Evolutionary conservation across 2,797 vertebrate species (phyloP).

Genomic region (Pseudocheirus occidentalis): DNA sequence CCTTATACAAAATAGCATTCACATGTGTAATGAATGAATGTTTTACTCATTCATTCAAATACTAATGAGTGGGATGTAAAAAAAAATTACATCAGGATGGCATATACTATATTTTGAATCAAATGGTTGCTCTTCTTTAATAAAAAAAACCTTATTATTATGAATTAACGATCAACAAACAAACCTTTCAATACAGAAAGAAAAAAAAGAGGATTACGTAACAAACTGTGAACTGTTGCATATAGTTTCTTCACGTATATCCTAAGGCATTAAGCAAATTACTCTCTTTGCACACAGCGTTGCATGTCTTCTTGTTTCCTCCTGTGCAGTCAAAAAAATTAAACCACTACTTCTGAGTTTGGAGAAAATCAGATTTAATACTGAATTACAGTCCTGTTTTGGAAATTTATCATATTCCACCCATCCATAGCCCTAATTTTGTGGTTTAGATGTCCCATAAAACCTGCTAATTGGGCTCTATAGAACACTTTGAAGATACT

Average conservation of each 20-base stretch:
- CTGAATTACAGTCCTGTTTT: neutral
- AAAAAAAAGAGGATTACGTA: neutral
- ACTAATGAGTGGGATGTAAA: neutral
- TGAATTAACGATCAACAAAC: neutral
- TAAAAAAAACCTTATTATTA: neutral
- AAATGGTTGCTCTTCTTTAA: neutral
- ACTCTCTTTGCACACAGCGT: neutral
- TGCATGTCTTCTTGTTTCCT: neutral
- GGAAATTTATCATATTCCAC: neutral
- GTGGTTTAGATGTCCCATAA: neutral
- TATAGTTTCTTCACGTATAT: neutral
- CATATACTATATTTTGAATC: neutral
- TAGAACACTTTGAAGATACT: neutral
- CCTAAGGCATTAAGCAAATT: neutral
- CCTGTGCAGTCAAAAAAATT: neutral
- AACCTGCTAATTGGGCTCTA: neutral
- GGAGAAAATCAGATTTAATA: neutral
- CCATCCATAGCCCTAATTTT: neutral
- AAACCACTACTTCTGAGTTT: neutral
- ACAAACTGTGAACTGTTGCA: neutral
- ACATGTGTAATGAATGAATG: neutral
- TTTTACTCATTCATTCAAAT: neutral
- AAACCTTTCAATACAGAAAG: neutral
- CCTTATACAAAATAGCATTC: neutral
- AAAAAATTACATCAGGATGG: neutral